phyloP scores from a whole-genome alignment of 1,140 invertebrate genomes.

The Zophobas morio region DNA sequence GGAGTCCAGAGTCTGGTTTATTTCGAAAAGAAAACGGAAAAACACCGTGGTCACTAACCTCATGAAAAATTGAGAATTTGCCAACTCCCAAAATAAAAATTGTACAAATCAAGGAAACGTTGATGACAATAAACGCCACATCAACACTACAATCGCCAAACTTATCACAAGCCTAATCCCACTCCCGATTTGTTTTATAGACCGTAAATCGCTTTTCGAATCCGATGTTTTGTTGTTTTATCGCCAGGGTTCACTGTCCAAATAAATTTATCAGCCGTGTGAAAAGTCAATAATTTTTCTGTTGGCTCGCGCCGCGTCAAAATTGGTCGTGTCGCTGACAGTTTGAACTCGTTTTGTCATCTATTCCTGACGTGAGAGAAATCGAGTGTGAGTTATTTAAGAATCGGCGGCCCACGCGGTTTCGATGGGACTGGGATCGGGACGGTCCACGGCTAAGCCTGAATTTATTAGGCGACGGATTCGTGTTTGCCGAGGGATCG shows the following conservation, averaged over 20 bases:
- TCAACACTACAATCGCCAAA: neutral
- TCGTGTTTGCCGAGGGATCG: too few species aligned
- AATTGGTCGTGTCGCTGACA: neutral
- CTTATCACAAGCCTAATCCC: neutral
- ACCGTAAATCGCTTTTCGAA: neutral
- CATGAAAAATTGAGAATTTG: conserved; percentile 15
- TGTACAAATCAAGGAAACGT: neutral
- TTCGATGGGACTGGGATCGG: neutral
- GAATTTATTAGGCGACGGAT: too few species aligned
- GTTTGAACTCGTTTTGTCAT: neutral
- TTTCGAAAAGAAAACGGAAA: neutral
- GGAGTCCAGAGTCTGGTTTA: too few species aligned
- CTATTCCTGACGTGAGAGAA: neutral
- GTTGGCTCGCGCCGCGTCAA: neutral
- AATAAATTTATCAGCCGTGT: neutral
- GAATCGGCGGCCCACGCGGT: neutral
- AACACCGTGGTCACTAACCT: conserved; percentile 17
- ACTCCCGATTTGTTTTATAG: neutral
- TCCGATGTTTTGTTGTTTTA: conserved; percentile 4
- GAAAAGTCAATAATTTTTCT: neutral
- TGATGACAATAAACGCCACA: neutral
- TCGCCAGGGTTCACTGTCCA: conserved; percentile 8
- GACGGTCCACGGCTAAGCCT: neutral
- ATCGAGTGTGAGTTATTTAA: neutral
- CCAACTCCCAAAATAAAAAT: conserved; percentile 16